phyloP scores from a whole-genome alignment of 2,888 invertebrate genomes.

The Steromphala cineraria region DNA sequence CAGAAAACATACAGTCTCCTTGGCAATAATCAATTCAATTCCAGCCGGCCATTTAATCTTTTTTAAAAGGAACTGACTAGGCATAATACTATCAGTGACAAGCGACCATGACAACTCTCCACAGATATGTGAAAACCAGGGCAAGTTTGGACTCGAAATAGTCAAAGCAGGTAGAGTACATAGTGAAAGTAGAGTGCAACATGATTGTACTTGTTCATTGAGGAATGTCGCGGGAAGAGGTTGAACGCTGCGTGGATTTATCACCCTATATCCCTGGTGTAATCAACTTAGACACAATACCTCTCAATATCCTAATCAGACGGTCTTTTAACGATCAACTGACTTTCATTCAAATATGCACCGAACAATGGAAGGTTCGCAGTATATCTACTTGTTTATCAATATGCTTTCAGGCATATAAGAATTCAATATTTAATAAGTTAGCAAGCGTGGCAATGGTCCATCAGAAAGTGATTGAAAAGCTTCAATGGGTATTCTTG shows the following conservation, averaged over 20 bases:
- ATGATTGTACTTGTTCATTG: not conserved
- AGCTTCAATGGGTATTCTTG: no score
- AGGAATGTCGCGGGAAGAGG: not conserved
- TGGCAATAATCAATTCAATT: no score
- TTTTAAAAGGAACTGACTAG: no score
- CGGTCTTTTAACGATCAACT: not conserved
- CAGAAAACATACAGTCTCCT: no score
- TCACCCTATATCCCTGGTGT: not conserved
- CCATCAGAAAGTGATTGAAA: no score
- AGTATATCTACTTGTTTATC: not conserved
- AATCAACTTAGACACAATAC: not conserved
- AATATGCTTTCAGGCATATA: not conserved
- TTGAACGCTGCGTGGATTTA: not conserved
- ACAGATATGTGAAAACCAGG: not conserved
- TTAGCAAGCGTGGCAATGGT: not conserved
- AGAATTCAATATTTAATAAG: not conserved
- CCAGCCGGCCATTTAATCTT: no score
- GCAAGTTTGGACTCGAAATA: not conserved
- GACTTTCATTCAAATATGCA: not conserved
- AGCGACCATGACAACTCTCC: not conserved
- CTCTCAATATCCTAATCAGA: not conserved
- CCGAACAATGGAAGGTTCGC: not conserved
- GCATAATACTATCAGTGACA: not conserved
- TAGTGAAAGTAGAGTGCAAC: not conserved
- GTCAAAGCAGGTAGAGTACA: not conserved